Evolutionary conservation across 2,113 vertebrate species (phyloP).

Genomic region (western clawed frog (Xenopus tropicalis)): UCB_Xtro_10.0 CM004444.2:162907501-162908000

Average conservation of each 20-base stretch:
- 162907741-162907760: conserved; percentile 27
- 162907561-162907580: too few species aligned
- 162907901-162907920: conserved; percentile 48
- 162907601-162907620: too few species aligned
- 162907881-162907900: conserved; percentile 53
- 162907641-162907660: too few species aligned
- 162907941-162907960: conserved; percentile 52
- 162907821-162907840: conserved; percentile 54
- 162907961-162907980: conserved; percentile 34
- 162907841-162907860: conserved; percentile 59
- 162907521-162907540: too few species aligned
- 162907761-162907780: conserved; percentile 55
- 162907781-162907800: conserved; percentile 55
- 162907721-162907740: too few species aligned
- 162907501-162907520: too few species aligned
- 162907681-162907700: too few species aligned
- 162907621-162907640: too few species aligned
- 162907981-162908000: not conserved
- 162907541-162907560: too few species aligned
- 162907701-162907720: too few species aligned
- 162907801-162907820: conserved; percentile 43
- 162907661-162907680: too few species aligned
- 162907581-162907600: too few species aligned
- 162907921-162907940: conserved; percentile 55
- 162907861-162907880: conserved; percentile 56